Evolutionary conservation across 2,888 invertebrate species (phyloP).

Genomic region (Tanypteryx hageni): DNA sequence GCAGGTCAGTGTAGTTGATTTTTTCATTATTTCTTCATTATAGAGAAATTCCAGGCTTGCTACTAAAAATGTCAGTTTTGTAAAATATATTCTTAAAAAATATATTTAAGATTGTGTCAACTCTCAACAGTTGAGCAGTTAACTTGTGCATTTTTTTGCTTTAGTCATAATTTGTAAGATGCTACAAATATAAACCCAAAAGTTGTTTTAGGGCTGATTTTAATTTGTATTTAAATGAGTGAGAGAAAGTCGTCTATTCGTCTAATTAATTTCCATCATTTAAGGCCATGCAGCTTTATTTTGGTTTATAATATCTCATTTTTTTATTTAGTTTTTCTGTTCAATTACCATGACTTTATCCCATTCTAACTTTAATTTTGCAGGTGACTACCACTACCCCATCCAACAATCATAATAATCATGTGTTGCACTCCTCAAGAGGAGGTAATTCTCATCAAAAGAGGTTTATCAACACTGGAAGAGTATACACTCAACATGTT

Average conservation of each 20-base stretch:
- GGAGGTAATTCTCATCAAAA: slow-evolving; percentile 30
- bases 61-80: too few relatives aligned
- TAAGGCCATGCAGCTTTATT: not conserved
- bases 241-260: not conserved
- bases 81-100: not conserved
- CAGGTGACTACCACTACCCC: slow-evolving; percentile 49
- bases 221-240: not conserved
- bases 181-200: too few relatives aligned
- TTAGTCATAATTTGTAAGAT: not conserved
- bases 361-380: not conserved
- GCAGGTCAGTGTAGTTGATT: slow-evolving; percentile 19
- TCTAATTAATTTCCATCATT: not conserved
- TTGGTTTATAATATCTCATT: not conserved
- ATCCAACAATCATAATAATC: not conserved
- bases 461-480: slow-evolving; percentile 21
- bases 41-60: too few relatives aligned
- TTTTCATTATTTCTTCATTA: not conserved
- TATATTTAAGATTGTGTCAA: too few relatives aligned
- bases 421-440: not conserved
- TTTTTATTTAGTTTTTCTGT: not conserved
- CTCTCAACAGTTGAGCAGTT: too few relatives aligned
- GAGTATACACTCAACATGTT: slow-evolving; percentile 51
- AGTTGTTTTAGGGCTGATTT: not conserved
- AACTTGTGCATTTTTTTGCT: not conserved
- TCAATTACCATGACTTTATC: too few relatives aligned